phyloP scores from a whole-genome alignment of 1,140 invertebrate genomes.

The Sweltsa coloradensis region DNA sequence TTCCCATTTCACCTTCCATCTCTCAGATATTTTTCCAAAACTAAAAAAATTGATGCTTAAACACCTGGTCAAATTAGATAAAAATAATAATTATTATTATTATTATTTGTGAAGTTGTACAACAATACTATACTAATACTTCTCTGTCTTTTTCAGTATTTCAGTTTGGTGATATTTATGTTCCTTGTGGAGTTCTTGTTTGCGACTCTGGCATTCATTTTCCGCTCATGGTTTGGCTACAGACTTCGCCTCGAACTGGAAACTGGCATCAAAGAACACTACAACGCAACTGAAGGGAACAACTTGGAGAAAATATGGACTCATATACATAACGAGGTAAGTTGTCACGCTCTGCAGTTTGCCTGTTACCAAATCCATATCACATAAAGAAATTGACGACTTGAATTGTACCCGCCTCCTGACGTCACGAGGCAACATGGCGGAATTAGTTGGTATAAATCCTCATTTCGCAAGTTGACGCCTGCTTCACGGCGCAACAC shows the following conservation, averaged over 20 bases:
- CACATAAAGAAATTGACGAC: no score
- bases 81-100: no score
- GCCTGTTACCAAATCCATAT: conserved; percentile 8
- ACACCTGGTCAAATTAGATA: no score
- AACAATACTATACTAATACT: neutral
- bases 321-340: conserved; percentile 55
- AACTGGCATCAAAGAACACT: conserved; percentile 53
- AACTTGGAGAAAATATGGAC: conserved; percentile 56
- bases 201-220: conserved; percentile 64
- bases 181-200: conserved; percentile 67
- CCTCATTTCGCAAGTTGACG: no score
- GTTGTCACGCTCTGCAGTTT: conserved; percentile 7
- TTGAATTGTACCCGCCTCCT: no score
- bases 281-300: conserved; percentile 42
- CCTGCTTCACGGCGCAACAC: no score
- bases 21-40: no score
- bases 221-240: conserved; percentile 50
- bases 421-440: no score
- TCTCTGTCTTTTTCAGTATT: conserved; percentile 50
- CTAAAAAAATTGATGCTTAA: no score
- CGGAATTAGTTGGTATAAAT: no score
- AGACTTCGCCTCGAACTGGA: conserved; percentile 52
- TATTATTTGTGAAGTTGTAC: no score
- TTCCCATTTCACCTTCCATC: no score
- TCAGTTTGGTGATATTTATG: conserved; percentile 64